Conservation (phyloP, 2,113 vertebrate genomes). For the Pygoscelis antarcticus region DNA sequence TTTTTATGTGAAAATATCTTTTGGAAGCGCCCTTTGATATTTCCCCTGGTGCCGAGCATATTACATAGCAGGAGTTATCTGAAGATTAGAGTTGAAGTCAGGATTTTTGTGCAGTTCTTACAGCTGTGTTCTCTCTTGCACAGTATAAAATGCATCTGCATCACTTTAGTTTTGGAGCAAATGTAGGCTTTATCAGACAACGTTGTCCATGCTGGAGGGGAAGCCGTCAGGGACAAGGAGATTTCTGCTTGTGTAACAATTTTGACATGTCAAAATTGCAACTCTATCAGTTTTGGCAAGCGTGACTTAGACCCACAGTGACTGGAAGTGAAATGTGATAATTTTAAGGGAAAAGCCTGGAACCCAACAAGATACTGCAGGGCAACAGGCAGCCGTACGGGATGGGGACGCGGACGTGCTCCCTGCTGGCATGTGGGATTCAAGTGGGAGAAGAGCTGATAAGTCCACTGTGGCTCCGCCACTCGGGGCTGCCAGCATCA, state of each 20-base stretch:
- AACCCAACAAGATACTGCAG: not conserved
- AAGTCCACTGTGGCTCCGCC: not conserved
- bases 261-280: constrained; percentile 31
- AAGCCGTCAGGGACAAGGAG: not conserved
- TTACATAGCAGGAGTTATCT: constrained; percentile 29
- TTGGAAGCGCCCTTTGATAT: constrained; percentile 9
- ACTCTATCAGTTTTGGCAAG: not conserved
- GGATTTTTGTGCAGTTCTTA: not conserved
- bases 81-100: constrained; percentile 23
- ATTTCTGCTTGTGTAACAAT: not conserved
- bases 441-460: constrained; percentile 37
- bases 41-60: not conserved
- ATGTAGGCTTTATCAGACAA: not conserved
- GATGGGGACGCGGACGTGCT: not conserved
- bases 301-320: rapidly evolving
- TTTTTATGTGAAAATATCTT: constrained; percentile 18
- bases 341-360: constrained; percentile 29
- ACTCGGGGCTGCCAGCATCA: not conserved
- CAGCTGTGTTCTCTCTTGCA: constrained; percentile 33
- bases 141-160: not conserved
- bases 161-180: constrained; percentile 1
- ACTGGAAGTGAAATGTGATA: constrained; percentile 13
- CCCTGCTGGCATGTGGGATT: constrained; percentile 15
- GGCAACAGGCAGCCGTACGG: not conserved
- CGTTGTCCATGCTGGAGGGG: not conserved